Base-by-base conservation (phyloP, 2,888 invertebrate genomes). In the Ochlodes sylvanus region DNA sequence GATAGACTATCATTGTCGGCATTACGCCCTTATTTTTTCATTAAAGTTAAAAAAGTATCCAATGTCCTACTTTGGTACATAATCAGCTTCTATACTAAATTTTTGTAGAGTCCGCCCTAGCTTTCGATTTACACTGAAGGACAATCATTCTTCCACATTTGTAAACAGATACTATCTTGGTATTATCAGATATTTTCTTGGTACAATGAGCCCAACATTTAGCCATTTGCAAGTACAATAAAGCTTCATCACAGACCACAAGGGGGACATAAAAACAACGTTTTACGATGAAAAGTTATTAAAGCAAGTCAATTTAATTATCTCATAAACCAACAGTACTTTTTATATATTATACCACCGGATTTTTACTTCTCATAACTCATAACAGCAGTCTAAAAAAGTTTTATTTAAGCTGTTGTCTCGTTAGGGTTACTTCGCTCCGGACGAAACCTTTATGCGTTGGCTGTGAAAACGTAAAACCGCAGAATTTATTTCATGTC, bases 251-350 rank as follows among this genome's bases (percentile, higher is more conserved):
- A 42, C 47, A 2, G 58, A 44, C 52, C 62, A 12, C 47, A 42
- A 55, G 42, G n/a, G n/a, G 21, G 3, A 42, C 5, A 5, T 27
- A 14, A 63, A 27, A 27, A 1, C 12, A 12, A 15, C 7, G 19
- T n/a, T 56, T 56, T 44, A 34, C 21, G 44, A 34, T 54, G 19
- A 44, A 63, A 63, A 44, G 44, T 47, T 63, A 55, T 44, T 47
- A 12, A 63, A 56, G 34, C 27, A 47, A 47, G 0, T 63, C 7
- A 42, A 56, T 55, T 54, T 47, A 17, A 56, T 56, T 14, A n/a
- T 55, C 41, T 32, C 55, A 19, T 44, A 54, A 63, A 63, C 19
- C 19, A 50, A 32, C 55, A 44, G 44, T 44, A 63, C 55, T 63
- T 63, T 27, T 54, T 63, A 17, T 42, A 44, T 44, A 44, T 19